A percentile compares a stretch with the other conserved stretches of the same genome.
Evolutionary conservation across 2,113 vertebrate genomes (phyloP).

Genomic region (Tychaedon coryphoeus): DNA sequence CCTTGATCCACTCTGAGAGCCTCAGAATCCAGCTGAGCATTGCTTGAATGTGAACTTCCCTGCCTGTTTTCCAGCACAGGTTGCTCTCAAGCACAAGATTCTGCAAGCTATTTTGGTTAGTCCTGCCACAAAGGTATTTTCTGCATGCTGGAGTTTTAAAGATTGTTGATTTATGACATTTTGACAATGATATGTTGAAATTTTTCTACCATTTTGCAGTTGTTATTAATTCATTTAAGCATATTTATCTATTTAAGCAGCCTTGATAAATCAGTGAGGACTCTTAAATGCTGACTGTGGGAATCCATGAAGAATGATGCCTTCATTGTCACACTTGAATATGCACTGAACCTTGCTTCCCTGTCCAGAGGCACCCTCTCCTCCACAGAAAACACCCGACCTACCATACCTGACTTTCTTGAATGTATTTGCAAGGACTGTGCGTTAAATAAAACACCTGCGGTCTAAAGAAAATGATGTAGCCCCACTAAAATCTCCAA

Average conservation of each 20-base stretch:
- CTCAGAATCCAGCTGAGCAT: neutral
- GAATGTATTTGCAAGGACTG: neutral
- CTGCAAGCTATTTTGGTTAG: neutral
- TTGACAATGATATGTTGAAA: fast-evolving
- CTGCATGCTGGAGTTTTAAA: neutral
- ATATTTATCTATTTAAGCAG: neutral
- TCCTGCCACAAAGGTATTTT: neutral
- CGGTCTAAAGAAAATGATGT: neutral
- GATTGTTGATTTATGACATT: neutral
- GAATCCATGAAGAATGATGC: neutral
- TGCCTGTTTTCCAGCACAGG: neutral
- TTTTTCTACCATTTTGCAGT: neutral
- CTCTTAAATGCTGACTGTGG: neutral
- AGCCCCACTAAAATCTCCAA: neutral
- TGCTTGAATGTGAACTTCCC: neutral
- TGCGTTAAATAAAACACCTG: neutral
- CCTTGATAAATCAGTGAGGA: neutral
- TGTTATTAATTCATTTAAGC: neutral
- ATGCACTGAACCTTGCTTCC: neutral
- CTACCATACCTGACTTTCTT: neutral
- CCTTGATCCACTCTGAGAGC: neutral
- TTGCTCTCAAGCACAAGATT: neutral
- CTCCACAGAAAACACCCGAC: neutral
- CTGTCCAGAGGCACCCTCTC: neutral
- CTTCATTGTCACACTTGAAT: neutral